phyloP scores from a whole-genome alignment of 2,888 invertebrate genomes.

The Hypomecis atomaria region DNA sequence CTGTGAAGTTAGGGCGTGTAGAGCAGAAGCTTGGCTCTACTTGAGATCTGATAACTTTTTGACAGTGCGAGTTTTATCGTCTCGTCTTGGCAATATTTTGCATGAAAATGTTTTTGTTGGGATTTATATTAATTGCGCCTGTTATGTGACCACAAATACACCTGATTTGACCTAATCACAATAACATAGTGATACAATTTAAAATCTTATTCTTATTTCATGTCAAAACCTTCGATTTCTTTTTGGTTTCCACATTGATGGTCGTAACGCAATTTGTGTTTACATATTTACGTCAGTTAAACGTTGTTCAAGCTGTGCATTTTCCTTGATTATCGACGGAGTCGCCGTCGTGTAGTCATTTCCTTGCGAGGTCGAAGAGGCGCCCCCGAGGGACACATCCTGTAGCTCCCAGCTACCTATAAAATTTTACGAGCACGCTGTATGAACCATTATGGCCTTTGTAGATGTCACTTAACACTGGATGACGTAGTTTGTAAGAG shows the following conservation, averaged over 20 bases:
- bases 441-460: slow-evolving; percentile 75
- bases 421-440: slow-evolving; percentile 79
- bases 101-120: too few relatives aligned
- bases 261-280: slow-evolving; percentile 49
- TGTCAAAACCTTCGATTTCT: too few relatives aligned
- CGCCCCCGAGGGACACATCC: slow-evolving; percentile 65
- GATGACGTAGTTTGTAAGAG: slow-evolving; percentile 67
- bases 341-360: slow-evolving; percentile 22
- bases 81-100: too few relatives aligned
- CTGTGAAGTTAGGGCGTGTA: too few relatives aligned
- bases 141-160: too few relatives aligned
- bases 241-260: not conserved
- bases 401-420: slow-evolving; percentile 66
- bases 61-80: too few relatives aligned
- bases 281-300: slow-evolving; percentile 44
- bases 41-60: too few relatives aligned
- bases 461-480: slow-evolving; percentile 71
- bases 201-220: too few relatives aligned
- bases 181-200: too few relatives aligned
- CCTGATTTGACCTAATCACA: too few relatives aligned
- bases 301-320: slow-evolving; percentile 15
- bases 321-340: slow-evolving; percentile 22
- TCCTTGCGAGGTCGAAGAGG: slow-evolving; percentile 53
- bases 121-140: too few relatives aligned
- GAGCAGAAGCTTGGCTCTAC: too few relatives aligned